These are phyloP conservation scores for Tursiops truncatus DNA, from an alignment of 2,113 vertebrate genomes.

Conservation along the genomic window DNA sequence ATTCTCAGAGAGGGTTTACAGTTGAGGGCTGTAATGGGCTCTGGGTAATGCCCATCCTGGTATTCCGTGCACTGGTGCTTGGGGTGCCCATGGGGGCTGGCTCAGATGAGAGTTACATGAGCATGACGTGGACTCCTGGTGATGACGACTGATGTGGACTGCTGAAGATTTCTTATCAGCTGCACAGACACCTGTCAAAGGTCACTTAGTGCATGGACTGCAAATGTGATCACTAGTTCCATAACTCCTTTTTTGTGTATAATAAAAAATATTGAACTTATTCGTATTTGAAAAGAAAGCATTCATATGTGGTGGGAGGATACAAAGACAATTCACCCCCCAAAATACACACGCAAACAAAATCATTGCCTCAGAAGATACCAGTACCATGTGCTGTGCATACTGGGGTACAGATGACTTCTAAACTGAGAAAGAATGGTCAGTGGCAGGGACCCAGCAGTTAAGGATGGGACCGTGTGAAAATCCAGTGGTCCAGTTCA, in stretches of 20 bases:
- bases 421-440: not conserved
- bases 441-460: not conserved
- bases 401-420: not conserved
- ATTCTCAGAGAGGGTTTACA: not conserved
- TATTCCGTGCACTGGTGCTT: not conserved
- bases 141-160: not conserved
- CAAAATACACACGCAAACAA: not conserved
- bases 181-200: not conserved
- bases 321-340: not conserved
- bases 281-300: not conserved
- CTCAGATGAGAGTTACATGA: not conserved
- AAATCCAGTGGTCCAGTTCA: not conserved
- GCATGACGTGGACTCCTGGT: not conserved
- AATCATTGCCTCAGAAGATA: not conserved
- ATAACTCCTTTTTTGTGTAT: not conserved
- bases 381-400: not conserved
- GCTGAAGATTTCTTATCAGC: not conserved
- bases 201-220: not conserved
- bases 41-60: rapidly evolving
- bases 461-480: not conserved
- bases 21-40: not conserved
- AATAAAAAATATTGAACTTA: not conserved
- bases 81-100: not conserved
- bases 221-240: not conserved
- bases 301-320: not conserved